A percentile compares a stretch with the other conserved stretches of the same genome.
These are phyloP conservation scores for Seira sanloemensis DNA, from an alignment of 2,888 invertebrate genomes.

Conservation along the genomic window DNA sequence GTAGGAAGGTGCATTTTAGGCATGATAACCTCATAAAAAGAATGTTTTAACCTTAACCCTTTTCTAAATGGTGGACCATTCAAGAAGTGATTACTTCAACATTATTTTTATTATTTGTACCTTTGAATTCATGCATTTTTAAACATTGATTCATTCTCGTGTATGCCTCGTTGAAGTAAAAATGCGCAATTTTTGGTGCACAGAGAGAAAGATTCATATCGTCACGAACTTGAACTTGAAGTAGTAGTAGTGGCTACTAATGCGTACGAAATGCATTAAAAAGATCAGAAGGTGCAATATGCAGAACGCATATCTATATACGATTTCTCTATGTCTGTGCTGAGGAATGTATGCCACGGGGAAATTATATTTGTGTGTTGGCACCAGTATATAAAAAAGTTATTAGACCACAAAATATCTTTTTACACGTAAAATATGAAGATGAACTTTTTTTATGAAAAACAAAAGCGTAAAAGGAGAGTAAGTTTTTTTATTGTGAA, in stretches of 20 bases:
- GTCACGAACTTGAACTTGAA: conserved; percentile 32
- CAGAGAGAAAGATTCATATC: conserved; percentile 13
- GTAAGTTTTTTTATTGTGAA: background rate
- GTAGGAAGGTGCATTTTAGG: background rate
- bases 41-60: conserved; percentile 10
- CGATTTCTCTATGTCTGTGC: conserved; percentile 27
- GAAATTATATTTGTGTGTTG: conserved; percentile 27
- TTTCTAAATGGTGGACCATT: background rate
- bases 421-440: conserved; percentile 16
- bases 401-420: conserved; percentile 70
- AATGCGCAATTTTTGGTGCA: background rate
- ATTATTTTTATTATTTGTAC: conserved; percentile 32
- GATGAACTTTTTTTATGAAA: background rate
- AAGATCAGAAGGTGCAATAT: conserved; percentile 59
- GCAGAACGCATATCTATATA: conserved; percentile 56
- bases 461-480: conserved; percentile 16
- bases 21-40: background rate
- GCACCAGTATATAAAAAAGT: conserved; percentile 53
- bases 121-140: conserved; percentile 39
- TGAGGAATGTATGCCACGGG: conserved; percentile 51
- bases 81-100: conserved; percentile 19
- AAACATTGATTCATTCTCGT: conserved; percentile 28
- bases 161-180: background rate
- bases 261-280: conserved; percentile 18
- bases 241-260: conserved; percentile 3